Evolutionary conservation across 2,888 invertebrate genomes (phyloP), one percentile per base, ranked within the genome.

Genomic region (Callinectes sapidus): DNA sequence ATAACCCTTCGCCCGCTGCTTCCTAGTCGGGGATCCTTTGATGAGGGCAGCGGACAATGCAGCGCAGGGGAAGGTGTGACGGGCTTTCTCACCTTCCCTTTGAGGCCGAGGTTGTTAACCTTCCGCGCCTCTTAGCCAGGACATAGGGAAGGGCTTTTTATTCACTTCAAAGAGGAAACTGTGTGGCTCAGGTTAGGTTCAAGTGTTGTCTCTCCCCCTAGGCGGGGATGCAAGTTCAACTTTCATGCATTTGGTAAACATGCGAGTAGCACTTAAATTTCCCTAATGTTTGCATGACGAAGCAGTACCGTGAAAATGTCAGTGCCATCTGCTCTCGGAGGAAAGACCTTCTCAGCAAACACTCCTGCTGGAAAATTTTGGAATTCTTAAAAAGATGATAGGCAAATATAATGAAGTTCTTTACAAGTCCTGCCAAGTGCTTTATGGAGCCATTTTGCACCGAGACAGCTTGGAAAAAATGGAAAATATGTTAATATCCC

Each of bases 61-160:
- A 81, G 81, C 32, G 35, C 81, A 81, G 32, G 81, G 71, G 81
- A 81, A 35, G 81, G 81, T 35, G 81, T 81, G 81, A 81, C 35
- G 81, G 81, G 32, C n/a, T 81, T 18, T 81, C 81, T 81, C 81
- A 35, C 81, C 81, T 81, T 81, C 35, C 3, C 81, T 81, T 81
- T 81, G 81, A 81, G 35, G 23, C 81, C 18, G 81, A 81, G 81
- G 81, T 5, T 81, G n/a, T 81, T 35, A 13, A 81, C 81, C 81
- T 81, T 81, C 81, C 16, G 13, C 16, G 18, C 35, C 35, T 18
- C 81, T 81, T 35, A 16, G 35, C 32, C 81, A 81, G 81, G 81
- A 81, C 35, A 32, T 81, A 32, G 32, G 81, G 16, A 2, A 13
- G 35, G 32, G 35, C 5, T 81, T 35, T 81, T 81, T 81, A 35